These are phyloP conservation scores for Drosophila greeni DNA, from an alignment of 2,888 invertebrate species.

Conservation along the genomic window DNA sequence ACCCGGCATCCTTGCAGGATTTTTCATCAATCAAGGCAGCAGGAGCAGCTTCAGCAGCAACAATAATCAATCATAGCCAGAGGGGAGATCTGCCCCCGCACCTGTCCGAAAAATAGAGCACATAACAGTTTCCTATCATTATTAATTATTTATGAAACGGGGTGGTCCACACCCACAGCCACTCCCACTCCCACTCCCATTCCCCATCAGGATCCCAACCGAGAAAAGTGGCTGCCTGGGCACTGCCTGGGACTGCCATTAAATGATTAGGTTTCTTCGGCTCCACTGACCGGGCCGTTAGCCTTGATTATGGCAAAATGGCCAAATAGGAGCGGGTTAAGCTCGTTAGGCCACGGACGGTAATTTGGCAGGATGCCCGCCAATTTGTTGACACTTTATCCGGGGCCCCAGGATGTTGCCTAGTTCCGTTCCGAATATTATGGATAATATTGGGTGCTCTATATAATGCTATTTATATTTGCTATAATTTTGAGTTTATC, in stretches of 20 bases:
- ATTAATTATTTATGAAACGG: constrained; percentile 64
- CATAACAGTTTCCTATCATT: constrained; percentile 63
- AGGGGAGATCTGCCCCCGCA: constrained; percentile 22
- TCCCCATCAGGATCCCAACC: background rate
- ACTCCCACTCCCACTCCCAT: no score
- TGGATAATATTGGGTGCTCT: background rate
- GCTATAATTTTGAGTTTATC: background rate
- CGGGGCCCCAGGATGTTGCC: background rate
- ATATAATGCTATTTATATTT: background rate
- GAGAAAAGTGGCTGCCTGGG: constrained; percentile 8
- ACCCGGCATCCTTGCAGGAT: constrained; percentile 1
- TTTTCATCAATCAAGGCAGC: constrained; percentile 65
- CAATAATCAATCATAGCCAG: constrained; percentile 62
- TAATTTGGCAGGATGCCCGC: constrained; percentile 12
- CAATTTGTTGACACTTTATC: constrained; percentile 2
- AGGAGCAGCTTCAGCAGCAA: constrained; percentile 36
- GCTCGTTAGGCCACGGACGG: constrained; percentile 18
- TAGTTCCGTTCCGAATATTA: no score
- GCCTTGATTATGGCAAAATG: constrained; percentile 16
- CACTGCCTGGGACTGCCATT: constrained; percentile 51
- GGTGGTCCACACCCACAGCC: background rate
- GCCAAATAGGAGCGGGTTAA: constrained; percentile 26
- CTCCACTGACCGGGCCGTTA: constrained; percentile 17
- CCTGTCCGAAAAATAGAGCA: constrained; percentile 45
- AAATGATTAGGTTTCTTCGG: constrained; percentile 59